Base-by-base conservation (phyloP, 1,140 invertebrate genomes). In the Pseudomyrmex flavicornis region DNA sequence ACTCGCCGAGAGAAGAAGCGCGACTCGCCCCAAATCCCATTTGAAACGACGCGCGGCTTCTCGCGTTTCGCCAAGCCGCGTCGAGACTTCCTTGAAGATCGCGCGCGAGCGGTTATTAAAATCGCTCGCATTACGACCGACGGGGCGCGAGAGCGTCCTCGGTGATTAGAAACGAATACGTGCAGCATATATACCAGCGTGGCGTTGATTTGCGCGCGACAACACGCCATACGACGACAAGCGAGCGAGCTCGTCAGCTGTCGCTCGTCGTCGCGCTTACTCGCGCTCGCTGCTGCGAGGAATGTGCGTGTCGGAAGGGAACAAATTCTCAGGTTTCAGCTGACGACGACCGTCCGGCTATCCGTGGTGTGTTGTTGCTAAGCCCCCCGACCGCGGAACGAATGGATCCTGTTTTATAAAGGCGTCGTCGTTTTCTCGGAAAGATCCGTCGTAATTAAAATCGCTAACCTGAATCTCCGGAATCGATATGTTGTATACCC, bases 231-330 rank as follows among this genome's bases (percentile, higher is more conserved):
- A 35, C 35, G 35, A 35, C 35, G 52, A 84, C 52, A 46, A 59
- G 56, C 61, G 17, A 50, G 7, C 26, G 56, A 50, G 22, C 58
- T 76, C 63, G 85, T 84, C 87, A 82, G 87, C 76, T 88, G 85
- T 88, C 83, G 50, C 46, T 58, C 35, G 35, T 76, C 68, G 35
- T 46, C 76, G 26, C 61, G 50, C 66, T 70, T 66, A 52, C 46
- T 56, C 50, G 46, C 68, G 3, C n/a, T 15, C 15, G 9, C 62
- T 63, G 85, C 58, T 58, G 66, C 61, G 63, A 89, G 68, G 88
- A 90, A 90, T 89, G 88, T 73, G 85, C 88, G 80, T 89, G 89
- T 77, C 82, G 84, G 54, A 80, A 77, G 68, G 76, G 80, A 88
- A 86, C 69, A 65, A 86, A 90, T 86, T 86, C 84, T 86, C 88